A percentile compares a stretch with the other conserved stretches of the same genome.
phyloP scores from a whole-genome alignment of 2,797 vertebrate genomes.

The Lutjanus campechanus region DNA sequence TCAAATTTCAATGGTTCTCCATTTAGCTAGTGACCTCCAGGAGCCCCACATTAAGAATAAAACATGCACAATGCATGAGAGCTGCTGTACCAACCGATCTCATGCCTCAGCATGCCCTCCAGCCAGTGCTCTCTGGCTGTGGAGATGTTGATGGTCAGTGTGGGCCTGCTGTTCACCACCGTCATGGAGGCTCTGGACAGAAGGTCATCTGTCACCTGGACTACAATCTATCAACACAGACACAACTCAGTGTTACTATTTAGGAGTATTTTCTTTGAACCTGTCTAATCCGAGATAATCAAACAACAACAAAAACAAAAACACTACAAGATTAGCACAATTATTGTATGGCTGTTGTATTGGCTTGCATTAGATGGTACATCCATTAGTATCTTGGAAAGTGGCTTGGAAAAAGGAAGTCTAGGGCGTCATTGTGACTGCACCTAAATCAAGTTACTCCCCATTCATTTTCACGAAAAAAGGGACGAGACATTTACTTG shows the following conservation, averaged over 20 bases:
- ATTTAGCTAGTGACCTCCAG: not conserved
- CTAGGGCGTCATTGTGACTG: not conserved
- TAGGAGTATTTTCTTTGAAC: no score
- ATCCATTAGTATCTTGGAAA: not conserved
- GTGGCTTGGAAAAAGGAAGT: no score
- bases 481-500: not conserved
- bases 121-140: slow-evolving; percentile 95
- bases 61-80: not conserved
- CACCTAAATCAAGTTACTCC: not conserved
- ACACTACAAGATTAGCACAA: not conserved
- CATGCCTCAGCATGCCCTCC: slow-evolving; percentile 95
- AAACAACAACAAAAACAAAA: not conserved
- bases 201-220: slow-evolving; percentile 93
- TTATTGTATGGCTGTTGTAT: not conserved
- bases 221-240: slow-evolving; percentile 87
- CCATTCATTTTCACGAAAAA: not conserved
- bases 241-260: not conserved
- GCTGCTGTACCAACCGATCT: slow-evolving; percentile 87
- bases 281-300: not conserved
- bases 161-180: slow-evolving; percentile 92
- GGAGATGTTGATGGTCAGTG: slow-evolving; percentile 92
- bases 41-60: not conserved
- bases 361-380: not conserved
- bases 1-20: not conserved
- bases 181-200: slow-evolving; percentile 97